Conservation (phyloP, 2,113 vertebrate genomes). For the Anoura caudifer region DNA sequence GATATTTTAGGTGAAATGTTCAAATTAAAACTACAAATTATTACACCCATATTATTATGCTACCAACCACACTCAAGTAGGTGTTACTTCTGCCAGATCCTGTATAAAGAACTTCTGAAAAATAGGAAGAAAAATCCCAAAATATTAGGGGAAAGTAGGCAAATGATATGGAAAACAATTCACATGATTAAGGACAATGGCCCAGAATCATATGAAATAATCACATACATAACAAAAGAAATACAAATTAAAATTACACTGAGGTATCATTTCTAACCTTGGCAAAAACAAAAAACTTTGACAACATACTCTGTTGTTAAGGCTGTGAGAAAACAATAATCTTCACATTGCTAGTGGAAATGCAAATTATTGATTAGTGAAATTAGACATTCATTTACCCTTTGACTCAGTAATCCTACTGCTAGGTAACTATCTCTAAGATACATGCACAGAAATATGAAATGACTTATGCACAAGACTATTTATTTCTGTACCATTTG, state of each 20-base stretch:
- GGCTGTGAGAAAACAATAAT: background rate
- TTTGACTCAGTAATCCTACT: background rate
- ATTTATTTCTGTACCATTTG: background rate
- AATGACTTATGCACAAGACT: background rate
- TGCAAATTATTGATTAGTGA: background rate
- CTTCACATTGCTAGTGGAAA: background rate
- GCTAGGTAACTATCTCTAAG: background rate
- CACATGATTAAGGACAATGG: background rate
- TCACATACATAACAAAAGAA: background rate
- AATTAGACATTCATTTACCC: background rate
- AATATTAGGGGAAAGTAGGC: background rate
- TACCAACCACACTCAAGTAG: no score
- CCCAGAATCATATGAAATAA: background rate
- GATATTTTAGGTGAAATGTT: no score
- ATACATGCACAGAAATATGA: background rate
- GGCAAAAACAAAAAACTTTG: background rate
- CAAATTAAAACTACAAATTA: no score
- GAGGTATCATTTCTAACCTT: background rate
- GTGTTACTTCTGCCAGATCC: no score
- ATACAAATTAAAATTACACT: background rate
- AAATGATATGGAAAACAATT: background rate
- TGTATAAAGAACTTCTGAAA: background rate
- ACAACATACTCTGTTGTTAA: background rate
- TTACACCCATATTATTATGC: no score
- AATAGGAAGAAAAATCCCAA: background rate